A percentile compares a stretch with the other conserved stretches of the same genome.
These are phyloP conservation scores for Rhagoletis pomonella DNA, from an alignment of 1,140 invertebrate genomes.

Conservation along the genomic window DNA sequence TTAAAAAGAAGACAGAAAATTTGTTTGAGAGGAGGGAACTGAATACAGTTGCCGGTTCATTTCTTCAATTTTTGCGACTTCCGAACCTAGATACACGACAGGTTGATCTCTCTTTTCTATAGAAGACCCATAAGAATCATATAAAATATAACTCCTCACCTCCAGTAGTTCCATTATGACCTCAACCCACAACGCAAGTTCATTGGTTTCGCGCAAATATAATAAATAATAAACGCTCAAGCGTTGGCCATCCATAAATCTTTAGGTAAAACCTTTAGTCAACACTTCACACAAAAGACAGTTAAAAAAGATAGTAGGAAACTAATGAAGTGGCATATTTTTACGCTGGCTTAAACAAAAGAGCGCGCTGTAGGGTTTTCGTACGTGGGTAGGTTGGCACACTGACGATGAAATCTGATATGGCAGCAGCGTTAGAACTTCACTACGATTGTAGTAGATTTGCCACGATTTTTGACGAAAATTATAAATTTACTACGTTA, in stretches of 20 bases:
- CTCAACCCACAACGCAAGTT: not conserved
- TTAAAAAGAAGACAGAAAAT: no score
- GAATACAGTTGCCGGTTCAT: no score
- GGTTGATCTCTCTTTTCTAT: no score
- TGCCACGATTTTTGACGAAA: no score
- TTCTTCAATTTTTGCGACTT: no score
- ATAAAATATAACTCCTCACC: not conserved
- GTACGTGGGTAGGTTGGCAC: not conserved
- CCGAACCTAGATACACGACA: no score
- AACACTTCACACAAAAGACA: not conserved
- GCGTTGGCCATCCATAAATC: slow-evolving; percentile 17
- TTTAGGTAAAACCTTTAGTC: not conserved
- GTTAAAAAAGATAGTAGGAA: not conserved
- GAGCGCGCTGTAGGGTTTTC: not conserved
- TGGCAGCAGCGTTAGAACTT: no score
- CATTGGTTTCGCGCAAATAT: not conserved
- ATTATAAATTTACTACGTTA: no score
- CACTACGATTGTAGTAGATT: no score
- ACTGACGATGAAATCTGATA: not conserved
- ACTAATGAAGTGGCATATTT: not conserved
- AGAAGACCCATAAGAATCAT: no score
- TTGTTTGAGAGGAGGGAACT: no score
- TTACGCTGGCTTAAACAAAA: not conserved
- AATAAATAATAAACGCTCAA: slow-evolving; percentile 5
- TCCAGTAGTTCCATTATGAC: not conserved